Evolutionary conservation across 2,113 vertebrate genomes (phyloP).

Genomic region (Chionodraco myersi): DNA sequence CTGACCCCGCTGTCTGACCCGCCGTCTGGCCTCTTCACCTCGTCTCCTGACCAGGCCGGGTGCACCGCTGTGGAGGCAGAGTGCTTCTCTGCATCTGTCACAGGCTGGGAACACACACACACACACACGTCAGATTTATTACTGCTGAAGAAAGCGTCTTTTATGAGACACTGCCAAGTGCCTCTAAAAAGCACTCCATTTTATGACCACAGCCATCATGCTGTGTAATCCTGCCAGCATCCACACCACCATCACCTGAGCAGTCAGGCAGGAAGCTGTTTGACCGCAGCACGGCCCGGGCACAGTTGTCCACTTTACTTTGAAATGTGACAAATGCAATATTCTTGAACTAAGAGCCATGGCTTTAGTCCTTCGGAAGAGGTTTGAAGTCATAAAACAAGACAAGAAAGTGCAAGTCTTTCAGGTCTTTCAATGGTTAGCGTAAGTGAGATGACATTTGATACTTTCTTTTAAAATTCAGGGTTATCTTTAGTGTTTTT

Average conservation of each 20-base stretch:
- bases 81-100: slow-evolving; percentile 96
- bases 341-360: neutral
- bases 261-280: slow-evolving; percentile 1
- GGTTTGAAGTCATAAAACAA: neutral
- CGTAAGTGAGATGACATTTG: neutral
- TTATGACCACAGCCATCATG: slow-evolving; percentile 35
- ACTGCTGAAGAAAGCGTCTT: slow-evolving; percentile 45
- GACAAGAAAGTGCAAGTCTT: neutral
- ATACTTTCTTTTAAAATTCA: neutral
- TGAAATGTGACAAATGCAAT: neutral
- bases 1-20: slow-evolving; percentile 90
- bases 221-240: slow-evolving; percentile 19
- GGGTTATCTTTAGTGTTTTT: neutral
- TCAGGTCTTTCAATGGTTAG: neutral
- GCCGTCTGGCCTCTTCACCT: slow-evolving; percentile 91
- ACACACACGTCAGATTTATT: slow-evolving; percentile 39
- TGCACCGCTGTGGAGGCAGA: slow-evolving; percentile 85
- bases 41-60: slow-evolving; percentile 90
- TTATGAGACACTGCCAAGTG: slow-evolving; percentile 33
- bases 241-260: slow-evolving; percentile 24
- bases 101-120: slow-evolving; percentile 63
- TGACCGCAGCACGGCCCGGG: neutral
- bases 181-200: slow-evolving; percentile 14
- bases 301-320: neutral
- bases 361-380: neutral